These are phyloP conservation scores for Oophaga pumilio DNA, from an alignment of 2,113 vertebrate species.

Conservation along the genomic window DNA sequence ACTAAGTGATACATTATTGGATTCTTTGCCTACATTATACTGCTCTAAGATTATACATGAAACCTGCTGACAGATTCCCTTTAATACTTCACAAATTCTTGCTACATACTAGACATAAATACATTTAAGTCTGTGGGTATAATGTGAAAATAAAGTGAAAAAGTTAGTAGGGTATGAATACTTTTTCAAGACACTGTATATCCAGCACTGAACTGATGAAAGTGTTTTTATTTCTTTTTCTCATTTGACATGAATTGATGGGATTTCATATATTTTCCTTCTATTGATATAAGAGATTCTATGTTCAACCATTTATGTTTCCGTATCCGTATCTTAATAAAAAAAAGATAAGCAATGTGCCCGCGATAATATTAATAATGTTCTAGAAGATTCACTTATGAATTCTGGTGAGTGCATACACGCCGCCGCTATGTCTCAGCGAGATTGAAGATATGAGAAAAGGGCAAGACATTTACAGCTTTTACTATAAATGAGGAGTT, in stretches of 20 bases:
- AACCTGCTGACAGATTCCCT: too few relatives aligned
- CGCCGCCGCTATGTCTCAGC: background rate
- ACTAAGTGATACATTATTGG: too few relatives aligned
- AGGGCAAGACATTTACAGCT: slow-evolving; percentile 43
- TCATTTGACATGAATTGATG: background rate
- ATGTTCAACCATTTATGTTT: background rate
- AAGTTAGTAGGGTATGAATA: background rate
- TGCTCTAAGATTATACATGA: too few relatives aligned
- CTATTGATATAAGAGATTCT: background rate
- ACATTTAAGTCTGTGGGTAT: too few relatives aligned
- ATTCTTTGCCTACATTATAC: too few relatives aligned
- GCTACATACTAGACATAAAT: too few relatives aligned
- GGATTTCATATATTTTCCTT: background rate
- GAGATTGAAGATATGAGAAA: slow-evolving; percentile 48
- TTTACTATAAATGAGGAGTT: slow-evolving; percentile 38
- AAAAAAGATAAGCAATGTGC: background rate
- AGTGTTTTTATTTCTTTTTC: background rate
- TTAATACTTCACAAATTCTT: too few relatives aligned
- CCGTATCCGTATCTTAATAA: background rate
- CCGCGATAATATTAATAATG: background rate
- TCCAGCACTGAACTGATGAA: background rate
- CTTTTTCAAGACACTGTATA: background rate
- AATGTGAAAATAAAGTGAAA: too few relatives aligned
- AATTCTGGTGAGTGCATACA: background rate
- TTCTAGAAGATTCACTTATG: background rate